Evolutionary conservation across 2,888 invertebrate species (phyloP).

Genomic region (Leptarthrus brevirostris): DNA sequence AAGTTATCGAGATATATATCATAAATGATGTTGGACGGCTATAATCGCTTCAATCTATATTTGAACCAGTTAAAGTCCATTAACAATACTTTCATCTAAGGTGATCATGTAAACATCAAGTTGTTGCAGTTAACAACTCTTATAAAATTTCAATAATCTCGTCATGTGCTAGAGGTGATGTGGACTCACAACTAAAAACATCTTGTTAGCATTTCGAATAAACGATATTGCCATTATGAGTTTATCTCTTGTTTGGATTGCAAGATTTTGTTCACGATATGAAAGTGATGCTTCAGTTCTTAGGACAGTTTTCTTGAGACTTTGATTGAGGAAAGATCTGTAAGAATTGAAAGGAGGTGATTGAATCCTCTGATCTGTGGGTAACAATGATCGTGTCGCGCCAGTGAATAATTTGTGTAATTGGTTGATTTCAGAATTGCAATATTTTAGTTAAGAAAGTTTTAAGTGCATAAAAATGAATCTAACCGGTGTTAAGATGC

Average conservation of each 20-base stretch:
- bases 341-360: neutral
- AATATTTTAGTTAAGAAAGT: neutral
- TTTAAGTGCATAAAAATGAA: conserved; percentile 46
- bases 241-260: conserved; percentile 35
- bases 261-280: conserved; percentile 15
- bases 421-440: neutral
- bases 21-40: too few species aligned
- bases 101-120: neutral
- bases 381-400: conserved; percentile 5
- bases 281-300: neutral
- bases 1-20: conserved; percentile 4
- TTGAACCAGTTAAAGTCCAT: too few species aligned
- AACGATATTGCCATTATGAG: conserved; percentile 6
- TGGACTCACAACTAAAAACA: conserved; percentile 29
- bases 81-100: neutral
- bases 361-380: neutral
- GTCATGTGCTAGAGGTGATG: conserved; percentile 28
- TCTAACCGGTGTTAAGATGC: conserved; percentile 49
- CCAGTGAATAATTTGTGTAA: conserved; percentile 3
- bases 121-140: neutral
- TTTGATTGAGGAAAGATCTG: neutral
- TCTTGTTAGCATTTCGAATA: conserved; percentile 22
- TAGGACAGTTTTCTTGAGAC: neutral
- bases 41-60: too few species aligned
- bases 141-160: neutral